Evolutionary conservation across 2,113 vertebrate species (phyloP), one percentile per base, ranked within the genome.

Genomic region (Machaerirhynchus nigripectus): DNA sequence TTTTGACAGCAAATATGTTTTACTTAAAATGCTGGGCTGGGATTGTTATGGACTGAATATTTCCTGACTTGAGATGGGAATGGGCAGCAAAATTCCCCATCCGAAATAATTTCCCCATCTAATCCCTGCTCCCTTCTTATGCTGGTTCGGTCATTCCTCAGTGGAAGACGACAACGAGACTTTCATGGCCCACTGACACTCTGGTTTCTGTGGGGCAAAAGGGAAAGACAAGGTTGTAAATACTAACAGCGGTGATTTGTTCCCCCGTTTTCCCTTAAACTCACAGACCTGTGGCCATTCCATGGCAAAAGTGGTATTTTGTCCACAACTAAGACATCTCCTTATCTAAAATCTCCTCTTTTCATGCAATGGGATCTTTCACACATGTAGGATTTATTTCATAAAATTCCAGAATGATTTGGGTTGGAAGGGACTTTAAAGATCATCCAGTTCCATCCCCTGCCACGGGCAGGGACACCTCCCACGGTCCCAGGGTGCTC

Each of bases 21-120:
- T 28, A 12, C 8, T 44, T 37, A 24, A 77, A 81, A 77, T 31
- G 13, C 28, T 46, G 26, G 15, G 22, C 26, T 56, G 37, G 42
- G 37, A 35, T 52, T 6, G 2, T 7, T 83, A 11, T 2, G 18
- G 16, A 4, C 9, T 81, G 63, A 67, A 27, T 57, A 1, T 27
- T 8, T 42, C 21, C 42, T 31, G 6, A 33, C 2, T 18, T 0
- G 0, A 65, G 22, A 33, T 13, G 4, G 4, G 39, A 53, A 10
- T 7, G 16, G 23, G 4, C 10, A 74, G 18, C 21, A 64, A 69
- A 93, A 13, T 9, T 57, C 19, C 47, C 9, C 11, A 24, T 35
- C 15, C 18, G 56, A n/a, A 60, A 47, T 0, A 20, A 15, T 42
- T 39, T 74, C 19, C n/a, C 28, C 7, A 4, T 69, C 21, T 40